Percentiles rank a stretch among this genome's conserved stretches.
phyloP scores from a whole-genome alignment of 2,888 invertebrate genomes.

The Pardosa pseudoannulata region DNA sequence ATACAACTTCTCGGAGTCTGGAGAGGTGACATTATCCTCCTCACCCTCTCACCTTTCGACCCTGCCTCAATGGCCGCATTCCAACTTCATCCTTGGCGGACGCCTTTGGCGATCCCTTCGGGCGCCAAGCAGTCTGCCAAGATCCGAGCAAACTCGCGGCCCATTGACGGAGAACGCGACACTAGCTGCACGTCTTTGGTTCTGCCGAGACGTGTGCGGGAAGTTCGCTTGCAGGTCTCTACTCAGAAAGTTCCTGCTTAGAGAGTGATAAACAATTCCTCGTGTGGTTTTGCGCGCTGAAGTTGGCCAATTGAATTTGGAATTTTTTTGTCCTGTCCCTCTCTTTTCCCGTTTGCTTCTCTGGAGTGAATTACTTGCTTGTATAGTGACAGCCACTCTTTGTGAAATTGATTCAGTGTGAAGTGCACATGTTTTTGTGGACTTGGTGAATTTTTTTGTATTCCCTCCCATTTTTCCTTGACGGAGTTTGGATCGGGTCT shows the following conservation, averaged over 20 bases:
- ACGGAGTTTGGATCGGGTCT: slow-evolving; percentile 30
- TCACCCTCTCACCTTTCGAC: background rate
- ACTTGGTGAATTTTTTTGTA: slow-evolving; percentile 24
- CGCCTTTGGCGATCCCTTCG: slow-evolving; percentile 30
- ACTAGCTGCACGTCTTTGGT: slow-evolving; percentile 33
- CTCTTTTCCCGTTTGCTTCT: background rate
- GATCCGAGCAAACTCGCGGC: slow-evolving; percentile 17
- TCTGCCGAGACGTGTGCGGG: slow-evolving; percentile 18
- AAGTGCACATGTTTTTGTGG: slow-evolving; percentile 16
- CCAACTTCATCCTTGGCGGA: slow-evolving; percentile 24
- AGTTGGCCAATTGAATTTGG: background rate
- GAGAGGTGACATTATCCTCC: background rate
- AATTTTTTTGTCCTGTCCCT: background rate
- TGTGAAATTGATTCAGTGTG: background rate
- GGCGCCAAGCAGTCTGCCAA: slow-evolving; percentile 58
- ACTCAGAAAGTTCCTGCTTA: background rate
- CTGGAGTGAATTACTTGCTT: background rate
- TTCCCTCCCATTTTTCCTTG: background rate
- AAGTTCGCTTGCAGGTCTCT: slow-evolving; percentile 20
- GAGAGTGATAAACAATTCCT: slow-evolving; percentile 9
- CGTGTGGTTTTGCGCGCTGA: background rate
- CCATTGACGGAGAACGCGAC: slow-evolving; percentile 40
- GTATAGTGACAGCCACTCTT: background rate
- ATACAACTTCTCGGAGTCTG: background rate
- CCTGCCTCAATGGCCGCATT: slow-evolving; percentile 4